Percentiles rank a stretch among this genome's conserved stretches.
These are phyloP conservation scores for Nyleta sp. DNA, from an alignment of 2,888 invertebrate genomes.

Conservation along the genomic window DNA sequence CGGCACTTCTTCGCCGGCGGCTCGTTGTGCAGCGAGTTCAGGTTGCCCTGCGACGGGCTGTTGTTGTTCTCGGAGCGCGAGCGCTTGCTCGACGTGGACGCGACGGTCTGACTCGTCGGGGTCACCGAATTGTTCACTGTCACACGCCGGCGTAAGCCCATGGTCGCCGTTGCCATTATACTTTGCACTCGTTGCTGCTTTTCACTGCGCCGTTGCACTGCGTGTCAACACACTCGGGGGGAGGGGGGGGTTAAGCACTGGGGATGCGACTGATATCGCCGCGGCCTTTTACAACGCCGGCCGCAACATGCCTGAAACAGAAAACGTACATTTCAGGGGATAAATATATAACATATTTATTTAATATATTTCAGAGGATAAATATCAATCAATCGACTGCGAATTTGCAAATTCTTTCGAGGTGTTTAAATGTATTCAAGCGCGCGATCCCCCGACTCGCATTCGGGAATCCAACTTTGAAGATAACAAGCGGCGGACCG, in stretches of 20 bases:
- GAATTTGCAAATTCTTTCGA: no score
- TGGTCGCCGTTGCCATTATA: slow-evolving; percentile 80
- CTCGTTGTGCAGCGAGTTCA: slow-evolving; percentile 79
- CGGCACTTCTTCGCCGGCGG: slow-evolving; percentile 78
- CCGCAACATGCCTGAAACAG: slow-evolving; percentile 33
- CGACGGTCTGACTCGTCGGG: slow-evolving; percentile 71
- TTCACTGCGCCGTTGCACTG: slow-evolving; percentile 22
- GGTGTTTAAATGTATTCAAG: no score
- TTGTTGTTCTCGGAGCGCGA: slow-evolving; percentile 81
- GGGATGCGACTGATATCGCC: slow-evolving; percentile 12
- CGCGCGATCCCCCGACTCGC: no score
- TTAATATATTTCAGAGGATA: no score
- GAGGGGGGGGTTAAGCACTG: no score
- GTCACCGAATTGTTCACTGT: slow-evolving; percentile 77
- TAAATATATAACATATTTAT: no score
- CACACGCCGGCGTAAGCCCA: slow-evolving; percentile 81
- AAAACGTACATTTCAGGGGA: not conserved
- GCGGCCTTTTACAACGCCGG: slow-evolving; percentile 10
- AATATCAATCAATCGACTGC: no score
- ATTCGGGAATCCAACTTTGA: no score
- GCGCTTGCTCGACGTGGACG: slow-evolving; percentile 76
- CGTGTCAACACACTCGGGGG: no score
- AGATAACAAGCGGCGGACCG: slow-evolving; percentile 52
- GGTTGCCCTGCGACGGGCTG: slow-evolving; percentile 80
- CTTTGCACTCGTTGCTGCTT: slow-evolving; percentile 39